Conservation (phyloP, 2,888 invertebrate genomes). For the Zygogramma bicolorata region DNA sequence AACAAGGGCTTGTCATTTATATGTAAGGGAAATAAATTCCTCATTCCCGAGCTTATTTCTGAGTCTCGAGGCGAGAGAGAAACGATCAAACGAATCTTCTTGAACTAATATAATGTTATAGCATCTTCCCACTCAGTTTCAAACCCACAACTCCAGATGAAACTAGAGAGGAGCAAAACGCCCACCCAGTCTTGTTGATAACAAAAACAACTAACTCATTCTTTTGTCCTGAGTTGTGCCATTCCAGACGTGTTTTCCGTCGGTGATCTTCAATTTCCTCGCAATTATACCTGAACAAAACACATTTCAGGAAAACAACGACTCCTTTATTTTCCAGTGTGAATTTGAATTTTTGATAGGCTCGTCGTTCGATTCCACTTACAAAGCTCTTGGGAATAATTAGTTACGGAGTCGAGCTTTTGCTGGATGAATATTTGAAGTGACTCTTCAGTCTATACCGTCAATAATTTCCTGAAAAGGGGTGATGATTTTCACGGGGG, state of each 20-base stretch:
- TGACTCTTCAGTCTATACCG: background rate
- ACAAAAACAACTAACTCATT: too few relatives aligned
- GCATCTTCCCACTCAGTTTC: too few relatives aligned
- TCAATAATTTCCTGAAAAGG: background rate
- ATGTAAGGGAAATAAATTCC: too few relatives aligned
- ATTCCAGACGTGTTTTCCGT: background rate
- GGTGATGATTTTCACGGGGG: too few relatives aligned
- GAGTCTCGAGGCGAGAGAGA: too few relatives aligned
- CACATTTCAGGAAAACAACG: background rate
- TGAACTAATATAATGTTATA: too few relatives aligned
- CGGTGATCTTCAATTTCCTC: background rate
- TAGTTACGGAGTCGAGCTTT: background rate
- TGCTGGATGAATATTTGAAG: background rate
- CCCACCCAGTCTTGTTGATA: background rate
- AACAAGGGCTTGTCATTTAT: too few relatives aligned
- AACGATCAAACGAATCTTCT: too few relatives aligned
- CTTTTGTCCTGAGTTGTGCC: background rate
- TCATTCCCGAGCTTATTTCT: too few relatives aligned
- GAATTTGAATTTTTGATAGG: constrained; percentile 2
- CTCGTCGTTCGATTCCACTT: background rate
- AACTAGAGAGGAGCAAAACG: too few relatives aligned
- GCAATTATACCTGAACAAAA: background rate
- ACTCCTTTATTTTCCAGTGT: background rate
- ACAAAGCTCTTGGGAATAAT: background rate
- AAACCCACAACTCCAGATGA: too few relatives aligned